Evolutionary conservation across 2,797 vertebrate species (phyloP).

Genomic region (Notolabrus celidotus): DNA sequence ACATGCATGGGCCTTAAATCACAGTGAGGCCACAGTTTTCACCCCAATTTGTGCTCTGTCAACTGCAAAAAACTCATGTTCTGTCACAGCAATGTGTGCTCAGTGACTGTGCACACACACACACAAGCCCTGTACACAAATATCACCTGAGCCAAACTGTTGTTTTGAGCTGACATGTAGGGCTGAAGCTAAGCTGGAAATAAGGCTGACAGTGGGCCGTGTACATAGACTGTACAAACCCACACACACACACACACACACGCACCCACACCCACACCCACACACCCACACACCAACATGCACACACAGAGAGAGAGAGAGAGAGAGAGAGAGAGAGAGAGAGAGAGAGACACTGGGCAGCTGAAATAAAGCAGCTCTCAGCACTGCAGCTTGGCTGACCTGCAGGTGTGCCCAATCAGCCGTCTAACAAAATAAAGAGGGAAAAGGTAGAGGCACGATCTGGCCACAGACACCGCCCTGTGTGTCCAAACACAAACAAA

Average conservation of each 20-base stretch:
- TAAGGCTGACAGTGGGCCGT: conserved; percentile 23
- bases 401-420: conserved; percentile 60
- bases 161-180: conserved; percentile 3
- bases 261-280: conserved; percentile 30
- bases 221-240: conserved; percentile 3
- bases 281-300: too few species aligned
- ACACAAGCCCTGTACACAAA: conserved; percentile 2
- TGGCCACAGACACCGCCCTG: conserved; percentile 29
- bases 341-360: conserved; percentile 19
- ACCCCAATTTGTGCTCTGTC: conserved; percentile 33
- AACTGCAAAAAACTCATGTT: conserved; percentile 18
- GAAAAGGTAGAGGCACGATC: conserved; percentile 57
- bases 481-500: conserved; percentile 51
- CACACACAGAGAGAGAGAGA: too few species aligned
- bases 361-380: conserved; percentile 56
- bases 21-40: conserved; percentile 9
- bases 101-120: not conserved
- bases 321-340: too few species aligned
- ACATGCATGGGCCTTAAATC: conserved; percentile 6
- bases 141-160: conserved; percentile 34
- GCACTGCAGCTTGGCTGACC: conserved; percentile 42
- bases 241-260: conserved; percentile 1
- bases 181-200: conserved; percentile 22
- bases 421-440: conserved; percentile 63
- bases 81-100: conserved; percentile 26